Evolutionary conservation across 2,113 vertebrate species (phyloP), one percentile per base, ranked within the genome.

Genomic region (Vombatus ursinus): DNA sequence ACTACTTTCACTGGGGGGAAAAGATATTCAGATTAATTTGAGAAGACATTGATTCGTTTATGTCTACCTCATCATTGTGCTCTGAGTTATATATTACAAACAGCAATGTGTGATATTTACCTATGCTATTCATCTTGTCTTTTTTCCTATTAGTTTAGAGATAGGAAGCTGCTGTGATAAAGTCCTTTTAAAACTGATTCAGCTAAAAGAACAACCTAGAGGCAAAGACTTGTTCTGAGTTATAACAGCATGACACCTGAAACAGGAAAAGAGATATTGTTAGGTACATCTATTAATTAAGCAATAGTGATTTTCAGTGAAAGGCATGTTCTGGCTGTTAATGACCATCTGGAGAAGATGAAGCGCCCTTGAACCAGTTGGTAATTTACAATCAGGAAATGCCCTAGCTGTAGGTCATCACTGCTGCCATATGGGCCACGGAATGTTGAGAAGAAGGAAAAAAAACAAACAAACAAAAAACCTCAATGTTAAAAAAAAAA

Each of bases 261-360:
- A 49, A 89, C 2, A 54, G 49, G 49, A 49, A 50, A 90, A 50
- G 19, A 89, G 7, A 44, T 19, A 84, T 48, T 90, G 93, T 48
- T 90, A 89, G 52, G 25, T 50, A 90, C 52, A 91, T 90, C 49
- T 91, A 92, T 14, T 95, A 94, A 68, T 57, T 94, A 95, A 96
- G 25, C 8, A 53, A 93, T 9, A 90, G 11, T 57, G 19, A 95
- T 49, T 92, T 97, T 93, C 90, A 96, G 52, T 90, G 93, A 68
- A 23, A 94, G 68, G 89, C 47, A 90, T 90, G 49, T 90, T 90
- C 68, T 84, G 68, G 68, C 68, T 84, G 68, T 84, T 84, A 84
- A 50, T 90, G 89, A 68, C 48, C 47, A 93, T 94, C 90, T 93
- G 14, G 61, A 95, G 94, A 96, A 95, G 49, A 57, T 44, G 37